Evolutionary conservation across 2,888 invertebrate species (phyloP).

Genomic region (Ichneumoninae sp.): DNA sequence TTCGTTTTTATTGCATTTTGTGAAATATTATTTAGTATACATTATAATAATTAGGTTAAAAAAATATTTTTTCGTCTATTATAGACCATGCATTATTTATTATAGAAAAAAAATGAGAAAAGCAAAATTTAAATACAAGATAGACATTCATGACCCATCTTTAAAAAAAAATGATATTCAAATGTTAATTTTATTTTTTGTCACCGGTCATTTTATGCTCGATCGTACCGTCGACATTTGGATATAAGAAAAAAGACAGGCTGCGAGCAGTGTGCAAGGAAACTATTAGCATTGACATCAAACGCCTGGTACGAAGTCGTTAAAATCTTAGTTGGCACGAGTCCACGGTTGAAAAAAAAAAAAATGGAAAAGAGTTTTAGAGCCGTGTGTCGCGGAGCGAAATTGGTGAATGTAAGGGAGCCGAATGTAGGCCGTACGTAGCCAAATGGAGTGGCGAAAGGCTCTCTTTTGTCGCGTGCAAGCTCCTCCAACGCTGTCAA

Average conservation of each 20-base stretch:
- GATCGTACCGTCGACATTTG: background rate
- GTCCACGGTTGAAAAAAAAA: background rate
- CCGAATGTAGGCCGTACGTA: conserved; percentile 55
- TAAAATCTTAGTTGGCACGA: conserved; percentile 12
- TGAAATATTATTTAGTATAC: too few species aligned
- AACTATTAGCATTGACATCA: conserved; percentile 18
- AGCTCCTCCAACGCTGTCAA: conserved; percentile 29
- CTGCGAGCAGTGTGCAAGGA: background rate
- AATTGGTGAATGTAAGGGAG: conserved; percentile 5
- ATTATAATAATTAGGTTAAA: too few species aligned
- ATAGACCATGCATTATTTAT: too few species aligned
- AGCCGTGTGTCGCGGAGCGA: conserved; percentile 28
- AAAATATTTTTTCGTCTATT: too few species aligned
- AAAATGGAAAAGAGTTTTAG: conserved; percentile 8
- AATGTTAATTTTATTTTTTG: background rate
- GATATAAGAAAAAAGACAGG: background rate
- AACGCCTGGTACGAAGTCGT: conserved; percentile 20
- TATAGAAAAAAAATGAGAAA: background rate
- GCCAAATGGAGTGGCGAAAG: conserved; percentile 57
- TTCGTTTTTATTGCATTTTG: too few species aligned
- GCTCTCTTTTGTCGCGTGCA: conserved; percentile 55
- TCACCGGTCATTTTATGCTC: background rate
- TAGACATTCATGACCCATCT: background rate
- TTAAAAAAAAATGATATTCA: background rate
- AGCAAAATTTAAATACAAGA: background rate